A percentile compares a stretch with the other conserved stretches of the same genome.
These are phyloP conservation scores for Chymomyza caudatula DNA, from an alignment of 2,888 invertebrate genomes.

Conservation along the genomic window DNA sequence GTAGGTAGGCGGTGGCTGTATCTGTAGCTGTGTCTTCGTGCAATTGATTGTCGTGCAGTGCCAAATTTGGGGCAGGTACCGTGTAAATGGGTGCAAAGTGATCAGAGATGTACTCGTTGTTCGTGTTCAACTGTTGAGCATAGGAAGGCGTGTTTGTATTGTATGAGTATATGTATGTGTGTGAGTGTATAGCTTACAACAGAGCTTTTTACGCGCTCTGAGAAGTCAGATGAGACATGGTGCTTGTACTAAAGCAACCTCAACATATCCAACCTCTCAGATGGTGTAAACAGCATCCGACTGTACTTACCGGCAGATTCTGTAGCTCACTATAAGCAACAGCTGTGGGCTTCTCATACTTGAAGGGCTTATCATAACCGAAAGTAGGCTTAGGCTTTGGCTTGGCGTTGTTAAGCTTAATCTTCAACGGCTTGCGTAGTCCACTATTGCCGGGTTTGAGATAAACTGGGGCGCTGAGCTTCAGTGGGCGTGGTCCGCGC, in stretches of 20 bases:
- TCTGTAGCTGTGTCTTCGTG: constrained; percentile 64
- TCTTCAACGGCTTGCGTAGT: constrained; percentile 73
- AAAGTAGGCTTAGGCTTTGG: constrained; percentile 58
- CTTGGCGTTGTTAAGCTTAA: constrained; percentile 71
- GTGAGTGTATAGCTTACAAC: neutral
- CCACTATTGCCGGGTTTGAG: constrained; percentile 42
- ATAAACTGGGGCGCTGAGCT: constrained; percentile 53
- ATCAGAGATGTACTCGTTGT: constrained; percentile 85
- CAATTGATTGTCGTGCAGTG: constrained; percentile 73
- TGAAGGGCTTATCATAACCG: constrained; percentile 73
- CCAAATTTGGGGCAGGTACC: constrained; percentile 89
- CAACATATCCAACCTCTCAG: neutral
- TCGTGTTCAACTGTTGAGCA: constrained; percentile 68
- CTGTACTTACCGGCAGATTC: constrained; percentile 70
- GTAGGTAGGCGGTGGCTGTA: constrained; percentile 58
- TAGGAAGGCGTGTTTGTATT: constrained; percentile 23
- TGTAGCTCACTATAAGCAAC: constrained; percentile 65
- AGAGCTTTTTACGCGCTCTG: neutral
- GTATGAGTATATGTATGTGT: constrained; percentile 14
- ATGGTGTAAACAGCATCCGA: neutral
- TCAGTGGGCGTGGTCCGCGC: constrained; percentile 50
- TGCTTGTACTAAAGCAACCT: too few relatives aligned
- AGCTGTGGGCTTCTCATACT: constrained; percentile 74
- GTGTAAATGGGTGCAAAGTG: constrained; percentile 93
- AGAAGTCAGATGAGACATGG: neutral